phyloP scores from a whole-genome alignment of 53 echinoderm and acorn worm species.

The Patiria pectinifera region DNA sequence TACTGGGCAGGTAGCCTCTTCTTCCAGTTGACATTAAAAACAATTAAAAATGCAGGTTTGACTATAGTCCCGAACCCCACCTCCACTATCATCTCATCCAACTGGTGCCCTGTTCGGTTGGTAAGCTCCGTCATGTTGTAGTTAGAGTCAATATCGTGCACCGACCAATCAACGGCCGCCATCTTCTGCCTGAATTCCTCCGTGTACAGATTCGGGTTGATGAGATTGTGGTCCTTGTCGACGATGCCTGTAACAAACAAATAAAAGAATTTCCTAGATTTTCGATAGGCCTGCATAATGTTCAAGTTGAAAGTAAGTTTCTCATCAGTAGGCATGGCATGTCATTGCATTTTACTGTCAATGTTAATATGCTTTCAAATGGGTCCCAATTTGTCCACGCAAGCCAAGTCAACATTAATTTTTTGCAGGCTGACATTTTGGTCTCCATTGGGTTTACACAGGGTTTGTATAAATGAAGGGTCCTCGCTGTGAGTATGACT shows the following conservation, averaged over 20 bases:
- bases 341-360: no score
- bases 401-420: no score
- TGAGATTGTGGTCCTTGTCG: constrained; percentile 85
- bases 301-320: no score
- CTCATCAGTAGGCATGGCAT: no score
- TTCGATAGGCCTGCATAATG: no score
- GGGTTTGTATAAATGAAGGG: no score
- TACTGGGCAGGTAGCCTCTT: constrained; percentile 2
- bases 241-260: constrained; percentile 74
- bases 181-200: constrained; percentile 81
- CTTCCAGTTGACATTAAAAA: not conserved
- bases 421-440: no score
- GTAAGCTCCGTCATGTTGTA: constrained; percentile 95
- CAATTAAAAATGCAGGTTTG: not conserved
- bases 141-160: constrained; percentile 68
- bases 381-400: no score
- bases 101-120: constrained; percentile 86
- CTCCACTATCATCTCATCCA: constrained; percentile 81
- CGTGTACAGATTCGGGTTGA: constrained; percentile 80
- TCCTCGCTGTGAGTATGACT: no score
- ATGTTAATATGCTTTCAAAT: no score
- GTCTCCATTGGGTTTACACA: no score
- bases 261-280: not conserved
- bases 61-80: constrained; percentile 48
- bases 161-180: constrained; percentile 77